A percentile compares a stretch with the other conserved stretches of the same genome.
phyloP scores from a whole-genome alignment of 1,140 invertebrate species.

The Papilio machaon region DNA sequence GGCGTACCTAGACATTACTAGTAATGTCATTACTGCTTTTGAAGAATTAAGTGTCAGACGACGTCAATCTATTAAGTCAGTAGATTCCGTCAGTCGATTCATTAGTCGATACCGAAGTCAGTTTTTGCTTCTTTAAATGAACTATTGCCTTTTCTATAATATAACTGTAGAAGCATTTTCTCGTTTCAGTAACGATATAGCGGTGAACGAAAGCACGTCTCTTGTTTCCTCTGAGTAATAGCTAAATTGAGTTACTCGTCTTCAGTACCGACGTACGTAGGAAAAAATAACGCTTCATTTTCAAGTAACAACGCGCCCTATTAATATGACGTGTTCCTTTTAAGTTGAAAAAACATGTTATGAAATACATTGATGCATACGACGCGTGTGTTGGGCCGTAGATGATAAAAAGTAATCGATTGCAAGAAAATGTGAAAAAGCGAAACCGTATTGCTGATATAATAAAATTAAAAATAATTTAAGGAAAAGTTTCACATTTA shows the following conservation, averaged over 20 bases:
- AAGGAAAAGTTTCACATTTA: no score
- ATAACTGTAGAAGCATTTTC: constrained; percentile 22
- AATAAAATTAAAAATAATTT: no score
- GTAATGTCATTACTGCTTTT: no score
- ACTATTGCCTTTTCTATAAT: neutral
- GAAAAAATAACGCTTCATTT: constrained; percentile 21
- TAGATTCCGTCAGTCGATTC: no score
- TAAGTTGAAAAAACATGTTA: constrained; percentile 21
- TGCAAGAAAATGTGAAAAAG: neutral
- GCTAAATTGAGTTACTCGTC: constrained; percentile 27
- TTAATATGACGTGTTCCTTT: constrained; percentile 17
- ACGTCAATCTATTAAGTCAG: no score
- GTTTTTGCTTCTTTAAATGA: neutral
- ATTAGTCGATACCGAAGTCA: neutral
- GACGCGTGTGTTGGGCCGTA: neutral
- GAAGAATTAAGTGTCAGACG: no score
- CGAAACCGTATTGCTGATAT: no score
- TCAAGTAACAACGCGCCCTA: constrained; percentile 18
- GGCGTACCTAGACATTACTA: no score
- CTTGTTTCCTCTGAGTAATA: constrained; percentile 20
- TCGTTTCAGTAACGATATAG: constrained; percentile 13
- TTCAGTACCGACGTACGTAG: constrained; percentile 12
- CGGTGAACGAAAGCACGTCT: constrained; percentile 19
- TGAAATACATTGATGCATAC: neutral
- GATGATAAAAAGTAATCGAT: neutral